A percentile compares a stretch with the other conserved stretches of the same genome.
phyloP scores from a whole-genome alignment of 2,113 vertebrate genomes.

The Onychostoma macrolepis region DNA sequence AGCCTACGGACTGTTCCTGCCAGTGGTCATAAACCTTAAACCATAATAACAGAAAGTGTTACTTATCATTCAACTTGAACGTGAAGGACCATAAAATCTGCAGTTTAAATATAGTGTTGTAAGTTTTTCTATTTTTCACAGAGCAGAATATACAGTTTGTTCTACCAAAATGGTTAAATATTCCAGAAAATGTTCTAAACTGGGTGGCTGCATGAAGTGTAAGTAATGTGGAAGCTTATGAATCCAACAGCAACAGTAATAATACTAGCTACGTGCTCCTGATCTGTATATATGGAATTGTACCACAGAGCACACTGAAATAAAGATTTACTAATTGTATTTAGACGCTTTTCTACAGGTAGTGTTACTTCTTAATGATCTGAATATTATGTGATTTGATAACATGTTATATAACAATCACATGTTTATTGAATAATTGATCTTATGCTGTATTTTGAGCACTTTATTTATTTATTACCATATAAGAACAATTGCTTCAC shows the following conservation, averaged over 20 bases:
- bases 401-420: constrained; percentile 56
- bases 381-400: constrained; percentile 63
- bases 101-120: neutral
- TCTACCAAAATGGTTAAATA: neutral
- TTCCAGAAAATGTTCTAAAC: neutral
- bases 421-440: constrained; percentile 56
- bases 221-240: constrained; percentile 2
- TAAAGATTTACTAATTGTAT: constrained; percentile 27
- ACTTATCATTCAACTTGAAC: constrained; percentile 52
- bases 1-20: constrained; percentile 97
- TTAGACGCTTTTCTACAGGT: constrained; percentile 63
- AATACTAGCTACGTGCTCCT: constrained; percentile 24
- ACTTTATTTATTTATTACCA: constrained; percentile 81
- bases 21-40: constrained; percentile 86
- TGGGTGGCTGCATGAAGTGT: neutral
- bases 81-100: constrained; percentile 6
- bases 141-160: neutral
- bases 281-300: constrained; percentile 69
- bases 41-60: constrained; percentile 50
- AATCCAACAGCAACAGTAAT: constrained; percentile 46
- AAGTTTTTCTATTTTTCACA: neutral
- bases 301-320: constrained; percentile 44
- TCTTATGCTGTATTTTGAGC: constrained; percentile 70
- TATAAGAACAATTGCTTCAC: constrained; percentile 59
- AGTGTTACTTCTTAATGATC: constrained; percentile 50